phyloP scores from a whole-genome alignment of 2,888 invertebrate species.

The Oasisia sp. region DNA sequence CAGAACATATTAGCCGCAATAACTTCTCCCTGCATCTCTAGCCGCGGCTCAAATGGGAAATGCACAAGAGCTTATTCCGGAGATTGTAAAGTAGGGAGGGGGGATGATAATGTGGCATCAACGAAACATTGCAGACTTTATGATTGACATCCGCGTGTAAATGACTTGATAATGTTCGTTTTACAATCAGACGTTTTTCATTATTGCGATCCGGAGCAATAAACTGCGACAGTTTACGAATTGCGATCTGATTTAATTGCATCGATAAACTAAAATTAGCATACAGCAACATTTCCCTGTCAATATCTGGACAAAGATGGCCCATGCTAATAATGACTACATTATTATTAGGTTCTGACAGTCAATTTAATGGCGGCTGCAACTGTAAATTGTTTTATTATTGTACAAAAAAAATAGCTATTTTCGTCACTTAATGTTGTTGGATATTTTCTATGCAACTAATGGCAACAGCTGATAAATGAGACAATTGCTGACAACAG shows the following conservation, averaged over 20 bases:
- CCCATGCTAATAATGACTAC: not conserved
- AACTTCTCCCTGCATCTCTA: not conserved
- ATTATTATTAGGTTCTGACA: not conserved
- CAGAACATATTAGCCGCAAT: not conserved
- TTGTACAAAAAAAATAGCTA: not conserved
- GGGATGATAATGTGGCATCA: not conserved
- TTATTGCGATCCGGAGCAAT: not conserved
- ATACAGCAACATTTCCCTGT: not conserved
- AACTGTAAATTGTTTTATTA: too few relatives aligned
- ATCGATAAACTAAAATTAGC: not conserved
- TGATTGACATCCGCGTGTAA: not conserved
- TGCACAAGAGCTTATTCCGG: not conserved
- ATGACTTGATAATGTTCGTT: not conserved
- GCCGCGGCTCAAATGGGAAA: not conserved
- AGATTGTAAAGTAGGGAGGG: not conserved
- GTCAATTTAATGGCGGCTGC: not conserved
- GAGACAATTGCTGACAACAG: too few relatives aligned
- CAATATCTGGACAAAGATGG: not conserved
- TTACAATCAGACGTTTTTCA: not conserved
- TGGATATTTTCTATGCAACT: not conserved
- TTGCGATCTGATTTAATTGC: not conserved
- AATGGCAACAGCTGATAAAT: too few relatives aligned
- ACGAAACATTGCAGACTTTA: not conserved
- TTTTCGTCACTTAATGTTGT: not conserved
- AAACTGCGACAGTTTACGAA: not conserved